Conservation (phyloP, 2,888 invertebrate species). For the Sisyra nigra region DNA sequence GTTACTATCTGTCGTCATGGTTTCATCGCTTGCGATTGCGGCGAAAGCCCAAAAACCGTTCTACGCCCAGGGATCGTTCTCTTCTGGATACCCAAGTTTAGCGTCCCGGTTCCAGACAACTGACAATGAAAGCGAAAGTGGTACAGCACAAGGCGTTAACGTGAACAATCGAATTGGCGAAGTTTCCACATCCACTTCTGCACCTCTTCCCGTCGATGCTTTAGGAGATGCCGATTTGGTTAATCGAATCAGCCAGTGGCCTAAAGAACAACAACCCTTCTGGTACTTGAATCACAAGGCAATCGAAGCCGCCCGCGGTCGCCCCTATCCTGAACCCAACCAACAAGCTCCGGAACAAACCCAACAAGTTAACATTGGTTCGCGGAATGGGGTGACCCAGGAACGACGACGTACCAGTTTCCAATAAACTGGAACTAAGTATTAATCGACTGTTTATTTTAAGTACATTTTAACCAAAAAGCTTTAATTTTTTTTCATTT, state of each 20-base stretch:
- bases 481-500: no score
- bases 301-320: slow-evolving; percentile 37
- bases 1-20: background rate
- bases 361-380: background rate
- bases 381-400: no score
- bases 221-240: slow-evolving; percentile 43
- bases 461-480: no score
- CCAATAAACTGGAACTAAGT: no score
- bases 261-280: slow-evolving; percentile 51
- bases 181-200: slow-evolving; percentile 22
- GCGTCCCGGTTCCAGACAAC: slow-evolving; percentile 25
- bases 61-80: slow-evolving; percentile 41
- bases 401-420: no score
- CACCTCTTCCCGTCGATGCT: slow-evolving; percentile 44
- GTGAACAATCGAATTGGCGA: slow-evolving; percentile 37
- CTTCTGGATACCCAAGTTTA: slow-evolving; percentile 36
- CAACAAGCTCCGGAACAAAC: background rate
- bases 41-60: slow-evolving; percentile 40
- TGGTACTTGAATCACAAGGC: slow-evolving; percentile 56
- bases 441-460: no score
- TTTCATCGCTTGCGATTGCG: background rate
- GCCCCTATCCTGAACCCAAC: slow-evolving; percentile 21
- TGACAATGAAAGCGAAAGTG: slow-evolving; percentile 12
- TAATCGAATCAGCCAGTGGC: slow-evolving; percentile 44
- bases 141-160: slow-evolving; percentile 16